Base-by-base conservation (phyloP, 2,888 invertebrate species). In the Monopis laevigella region DNA sequence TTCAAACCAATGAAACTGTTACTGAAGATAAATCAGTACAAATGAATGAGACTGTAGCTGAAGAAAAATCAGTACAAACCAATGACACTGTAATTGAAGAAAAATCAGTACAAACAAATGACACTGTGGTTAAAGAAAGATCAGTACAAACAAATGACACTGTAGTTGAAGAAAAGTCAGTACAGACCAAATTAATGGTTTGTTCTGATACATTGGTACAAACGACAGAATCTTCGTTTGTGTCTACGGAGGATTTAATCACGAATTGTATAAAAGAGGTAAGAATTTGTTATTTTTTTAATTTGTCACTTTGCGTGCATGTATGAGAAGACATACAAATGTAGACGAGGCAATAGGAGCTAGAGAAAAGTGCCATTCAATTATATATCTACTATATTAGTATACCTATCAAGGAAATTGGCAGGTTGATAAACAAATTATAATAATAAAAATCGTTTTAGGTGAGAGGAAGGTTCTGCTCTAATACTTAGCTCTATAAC, bases 211-310 rank as follows among this genome's bases (percentile, higher is more conserved):
- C 41, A 17, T 39, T 45, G 32, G 48, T 51, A 12, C 74, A 75
- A 49, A 72, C 73, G 13, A 46, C 59, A 18, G 64, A 72, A 45
- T 59, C 67, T 2, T 71, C 65, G 11, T 50, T 43, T 39, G 59
- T 58, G 49, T 56, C 69, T 2, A 69, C 71, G 12, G 49, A 51
- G 10, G 62, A 66, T 41, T 48, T 70, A 18, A 57, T 74, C 42
- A 51, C 53, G 43, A 52, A 52, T 17, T 65, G 62, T 51, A 51
- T 74, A 41, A 43, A 49, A 41, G 62, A 73, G 51, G 77, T 77
- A 55, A 60, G 62, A 51, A 46, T 38, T 30, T 10, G 12, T 30
- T 34, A 5, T 39, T 11, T 26, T 34, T 24, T 27, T 27, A 6
- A 11, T 11, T n/a, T n/a, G n/a, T n/a, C n/a, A n/a, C n/a, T n/a